phyloP scores from a whole-genome alignment of 2,113 vertebrate species.

The Donacobius atricapilla region DNA sequence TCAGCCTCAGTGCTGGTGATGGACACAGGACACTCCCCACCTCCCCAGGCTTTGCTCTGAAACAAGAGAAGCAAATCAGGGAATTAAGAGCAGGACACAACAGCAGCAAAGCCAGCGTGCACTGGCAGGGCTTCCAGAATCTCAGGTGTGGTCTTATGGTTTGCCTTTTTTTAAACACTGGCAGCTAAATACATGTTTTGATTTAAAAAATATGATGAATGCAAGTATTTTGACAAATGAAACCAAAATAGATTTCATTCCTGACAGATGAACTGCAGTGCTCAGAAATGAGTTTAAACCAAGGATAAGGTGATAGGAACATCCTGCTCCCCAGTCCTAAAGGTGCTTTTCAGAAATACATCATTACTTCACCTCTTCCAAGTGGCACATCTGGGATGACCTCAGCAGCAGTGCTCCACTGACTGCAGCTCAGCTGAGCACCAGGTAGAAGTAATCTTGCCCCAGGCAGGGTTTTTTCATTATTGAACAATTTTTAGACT shows the following conservation, averaged over 20 bases:
- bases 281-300: background rate
- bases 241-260: background rate
- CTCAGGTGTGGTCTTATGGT: background rate
- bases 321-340: background rate
- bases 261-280: background rate
- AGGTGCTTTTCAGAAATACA: background rate
- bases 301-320: background rate
- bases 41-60: background rate
- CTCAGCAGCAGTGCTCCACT: background rate
- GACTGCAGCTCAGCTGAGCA: background rate
- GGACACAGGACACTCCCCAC: background rate
- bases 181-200: background rate
- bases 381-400: background rate
- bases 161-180: background rate
- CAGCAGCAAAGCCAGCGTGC: accelerated
- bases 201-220: background rate
- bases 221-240: background rate
- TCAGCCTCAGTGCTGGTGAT: background rate
- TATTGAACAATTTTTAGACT: background rate
- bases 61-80: background rate
- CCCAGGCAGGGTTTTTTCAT: background rate
- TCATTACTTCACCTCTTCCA: background rate
- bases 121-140: background rate
- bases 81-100: background rate
- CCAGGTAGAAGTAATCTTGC: background rate